A percentile compares a stretch with the other conserved stretches of the same genome.
Evolutionary conservation across 2,113 vertebrate genomes (phyloP).

Genomic region (Ceyx margarethae): DNA sequence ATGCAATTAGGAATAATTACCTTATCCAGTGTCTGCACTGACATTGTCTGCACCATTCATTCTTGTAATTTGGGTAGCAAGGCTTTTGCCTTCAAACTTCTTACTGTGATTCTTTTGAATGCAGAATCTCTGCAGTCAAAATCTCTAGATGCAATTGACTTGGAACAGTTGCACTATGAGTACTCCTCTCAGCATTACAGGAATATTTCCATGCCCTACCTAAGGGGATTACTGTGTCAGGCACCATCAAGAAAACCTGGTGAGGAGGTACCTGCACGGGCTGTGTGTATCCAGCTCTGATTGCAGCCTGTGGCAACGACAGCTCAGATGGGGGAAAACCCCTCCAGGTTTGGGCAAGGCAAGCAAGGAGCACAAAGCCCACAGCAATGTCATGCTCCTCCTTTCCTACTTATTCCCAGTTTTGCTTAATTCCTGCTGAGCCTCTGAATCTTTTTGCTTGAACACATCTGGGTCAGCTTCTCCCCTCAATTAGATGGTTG

Average conservation of each 20-base stretch:
- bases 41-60: not conserved
- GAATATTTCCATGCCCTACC: not conserved
- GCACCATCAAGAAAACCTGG: not conserved
- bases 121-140: not conserved
- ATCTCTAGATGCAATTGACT: not conserved
- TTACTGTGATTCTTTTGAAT: not conserved
- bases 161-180: not conserved
- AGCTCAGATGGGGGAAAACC: not conserved
- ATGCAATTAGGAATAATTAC: slow-evolving; percentile 33
- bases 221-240: not conserved
- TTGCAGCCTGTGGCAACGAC: not conserved
- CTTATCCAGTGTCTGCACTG: not conserved
- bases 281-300: not conserved
- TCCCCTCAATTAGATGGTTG: not conserved
- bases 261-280: not conserved
- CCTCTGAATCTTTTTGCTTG: not conserved
- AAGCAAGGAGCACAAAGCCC: accelerated
- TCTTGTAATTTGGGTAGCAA: not conserved
- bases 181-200: not conserved
- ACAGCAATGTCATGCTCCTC: accelerated
- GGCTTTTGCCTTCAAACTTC: not conserved
- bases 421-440: not conserved
- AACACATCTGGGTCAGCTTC: not conserved
- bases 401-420: not conserved
- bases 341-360: not conserved